These are phyloP conservation scores for Hermatobates lingyangjiaoensis DNA, from an alignment of 1,140 invertebrate genomes.

Conservation along the genomic window DNA sequence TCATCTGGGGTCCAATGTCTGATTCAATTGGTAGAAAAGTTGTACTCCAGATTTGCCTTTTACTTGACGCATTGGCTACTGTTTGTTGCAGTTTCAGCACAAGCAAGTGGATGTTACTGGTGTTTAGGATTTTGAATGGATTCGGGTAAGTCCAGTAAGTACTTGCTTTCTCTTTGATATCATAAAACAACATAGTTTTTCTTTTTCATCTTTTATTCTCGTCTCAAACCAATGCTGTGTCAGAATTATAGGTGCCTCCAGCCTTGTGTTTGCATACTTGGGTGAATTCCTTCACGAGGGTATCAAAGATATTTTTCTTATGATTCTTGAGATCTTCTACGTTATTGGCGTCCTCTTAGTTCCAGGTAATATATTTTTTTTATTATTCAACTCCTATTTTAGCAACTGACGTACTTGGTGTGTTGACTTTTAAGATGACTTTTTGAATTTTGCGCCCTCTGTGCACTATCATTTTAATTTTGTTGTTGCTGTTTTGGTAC, in stretches of 20 bases:
- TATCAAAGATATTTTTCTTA: slow-evolving; percentile 48
- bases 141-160: slow-evolving; percentile 52
- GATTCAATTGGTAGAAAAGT: slow-evolving; percentile 58
- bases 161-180: too few species aligned
- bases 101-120: slow-evolving; percentile 50
- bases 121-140: slow-evolving; percentile 61
- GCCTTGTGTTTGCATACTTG: slow-evolving; percentile 53
- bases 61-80: slow-evolving; percentile 55
- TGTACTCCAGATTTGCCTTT: slow-evolving; percentile 52
- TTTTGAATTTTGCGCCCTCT: too few species aligned
- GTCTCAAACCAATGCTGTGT: too few species aligned
- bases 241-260: slow-evolving; percentile 52
- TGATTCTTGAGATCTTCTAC: slow-evolving; percentile 65
- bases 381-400: too few species aligned
- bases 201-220: too few species aligned
- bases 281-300: slow-evolving; percentile 55
- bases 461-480: too few species aligned
- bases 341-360: slow-evolving; percentile 46
- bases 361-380: slow-evolving; percentile 35
- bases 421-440: too few species aligned
- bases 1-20: slow-evolving; percentile 70
- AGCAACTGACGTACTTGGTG: too few species aligned
- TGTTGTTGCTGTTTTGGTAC: too few species aligned
- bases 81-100: slow-evolving; percentile 54
- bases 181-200: too few species aligned